Evolutionary conservation across 2,113 vertebrate genomes (phyloP), one percentile per base, ranked within the genome.

Genomic region (Phalacrocorax pelagicus): DNA sequence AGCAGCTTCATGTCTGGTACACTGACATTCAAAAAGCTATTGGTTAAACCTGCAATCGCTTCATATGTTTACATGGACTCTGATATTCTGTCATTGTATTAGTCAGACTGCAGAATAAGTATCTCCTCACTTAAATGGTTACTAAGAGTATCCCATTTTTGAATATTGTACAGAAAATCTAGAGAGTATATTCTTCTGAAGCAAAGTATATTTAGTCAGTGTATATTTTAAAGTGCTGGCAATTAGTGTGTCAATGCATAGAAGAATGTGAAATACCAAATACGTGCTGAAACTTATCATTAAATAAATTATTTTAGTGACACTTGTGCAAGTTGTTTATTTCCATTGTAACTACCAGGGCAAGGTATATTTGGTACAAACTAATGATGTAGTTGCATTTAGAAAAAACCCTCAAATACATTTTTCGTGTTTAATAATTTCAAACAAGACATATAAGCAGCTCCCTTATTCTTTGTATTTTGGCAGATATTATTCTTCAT

Each of bases 281-380:
- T 89, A 32, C 4, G 6, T 49, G 27, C 54, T 80, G 49, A 69
- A 91, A 61, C 38, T 88, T 55, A 79, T 72, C 1, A 96, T 94
- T 92, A 96, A 92, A 69, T 81, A 81, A 66, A 93, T 89, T 74
- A 67, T 62, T 91, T 91, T 81, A 85, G 69, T 34, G 88, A 91
- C 72, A 75, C 57, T 65, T 2, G 13, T 69, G 40, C 40, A 91
- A 92, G 72, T 62, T 92, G 70, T 89, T 95, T 94, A 57, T 94
- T 94, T 94, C 86, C 61, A 72, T 23, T 94, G 30, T 81, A 86
- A 46, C 30, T 72, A 72, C 27, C 36, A 75, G 47, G 67, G 34
- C 40, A 92, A 0, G 0, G 47, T 75, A 34, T 44, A 61, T 90
- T 75, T 80, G 30, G 15, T 94, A 13, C 34, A 85, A 75, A 77